Base-by-base conservation (phyloP, 1,140 invertebrate genomes). In the Drosophila erecta region DNA sequence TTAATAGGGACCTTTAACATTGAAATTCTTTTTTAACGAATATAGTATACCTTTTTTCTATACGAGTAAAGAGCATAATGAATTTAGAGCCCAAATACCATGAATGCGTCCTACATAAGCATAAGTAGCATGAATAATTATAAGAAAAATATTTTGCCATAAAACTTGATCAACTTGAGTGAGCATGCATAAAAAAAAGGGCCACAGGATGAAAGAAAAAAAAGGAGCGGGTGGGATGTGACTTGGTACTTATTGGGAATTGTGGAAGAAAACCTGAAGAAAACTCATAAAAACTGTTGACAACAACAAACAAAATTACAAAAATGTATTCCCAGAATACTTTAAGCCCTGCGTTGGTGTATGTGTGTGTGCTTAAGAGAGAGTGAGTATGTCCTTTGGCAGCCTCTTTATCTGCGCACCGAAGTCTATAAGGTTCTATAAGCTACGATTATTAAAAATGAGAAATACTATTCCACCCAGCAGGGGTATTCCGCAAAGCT, bases 401-500 rank as follows among this genome's bases (percentile, higher is more conserved):
- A 49, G 37, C 64, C 35, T 56, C 49, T 57, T 69, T 70, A 70
- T 70, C 50, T 40, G 1, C 41, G n/a, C 27, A 33, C 43, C 66
- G 15, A 44, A 55, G 50, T 76, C 54, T 76, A 67, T 53, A 53
- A 58, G 30, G 40, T 43, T 60, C 53, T 57, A 79, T 87, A 89
- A 86, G 79, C 71, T 74, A 83, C 71, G 75, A 89, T 89, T 83
- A 86, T 86, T 87, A 79, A 89, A 86, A 83, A 89, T 83, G 60
- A 59, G 69, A 81, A 79, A 87, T 81, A 81, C 50, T 83, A 75
- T 46, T 35, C 4, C 40, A 50, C 27, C 70, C 41, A 22, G 40
- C 35, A 53, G 47, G 41, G 43, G 65, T 47, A 44, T 62, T 59
- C 27, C 15, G 10, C 2, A 51, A 62, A 58, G 53, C 35, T 75